A percentile compares a stretch with the other conserved stretches of the same genome.
Conservation (phyloP, 2,113 vertebrate species). For the Brienomyrus longianalis region DNA sequence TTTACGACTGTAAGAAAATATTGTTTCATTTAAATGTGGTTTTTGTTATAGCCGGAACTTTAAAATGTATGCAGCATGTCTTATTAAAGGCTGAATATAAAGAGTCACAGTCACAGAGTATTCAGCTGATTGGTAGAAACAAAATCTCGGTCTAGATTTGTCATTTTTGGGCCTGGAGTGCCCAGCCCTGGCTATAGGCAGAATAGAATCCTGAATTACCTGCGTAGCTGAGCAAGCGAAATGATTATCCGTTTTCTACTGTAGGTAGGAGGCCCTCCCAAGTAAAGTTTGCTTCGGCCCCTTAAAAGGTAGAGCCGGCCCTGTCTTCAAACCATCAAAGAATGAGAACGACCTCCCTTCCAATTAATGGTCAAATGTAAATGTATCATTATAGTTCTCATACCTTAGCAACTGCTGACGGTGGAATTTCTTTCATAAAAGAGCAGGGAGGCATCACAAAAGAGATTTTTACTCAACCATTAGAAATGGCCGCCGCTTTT, state of each 20-base stretch:
- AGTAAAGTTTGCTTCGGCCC: neutral
- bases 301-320: neutral
- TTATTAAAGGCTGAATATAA: neutral
- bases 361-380: constrained; percentile 7
- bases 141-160: too few species aligned
- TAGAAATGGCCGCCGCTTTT: neutral
- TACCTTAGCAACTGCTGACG: neutral
- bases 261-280: neutral
- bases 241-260: neutral
- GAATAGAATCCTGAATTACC: neutral
- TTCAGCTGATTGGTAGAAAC: too few species aligned
- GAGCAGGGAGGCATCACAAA: neutral
- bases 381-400: neutral
- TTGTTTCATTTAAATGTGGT: neutral
- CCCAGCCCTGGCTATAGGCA: neutral
- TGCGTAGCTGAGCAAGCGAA: neutral
- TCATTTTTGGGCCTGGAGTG: too few species aligned
- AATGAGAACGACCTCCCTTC: neutral
- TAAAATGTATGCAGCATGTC: neutral
- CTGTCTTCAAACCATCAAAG: neutral
- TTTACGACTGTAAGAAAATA: neutral
- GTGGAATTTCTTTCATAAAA: constrained; percentile 5
- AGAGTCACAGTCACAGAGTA: too few species aligned
- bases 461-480: neutral
- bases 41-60: neutral